phyloP scores from a whole-genome alignment of 2,888 invertebrate species.

The Tanypteryx hageni region DNA sequence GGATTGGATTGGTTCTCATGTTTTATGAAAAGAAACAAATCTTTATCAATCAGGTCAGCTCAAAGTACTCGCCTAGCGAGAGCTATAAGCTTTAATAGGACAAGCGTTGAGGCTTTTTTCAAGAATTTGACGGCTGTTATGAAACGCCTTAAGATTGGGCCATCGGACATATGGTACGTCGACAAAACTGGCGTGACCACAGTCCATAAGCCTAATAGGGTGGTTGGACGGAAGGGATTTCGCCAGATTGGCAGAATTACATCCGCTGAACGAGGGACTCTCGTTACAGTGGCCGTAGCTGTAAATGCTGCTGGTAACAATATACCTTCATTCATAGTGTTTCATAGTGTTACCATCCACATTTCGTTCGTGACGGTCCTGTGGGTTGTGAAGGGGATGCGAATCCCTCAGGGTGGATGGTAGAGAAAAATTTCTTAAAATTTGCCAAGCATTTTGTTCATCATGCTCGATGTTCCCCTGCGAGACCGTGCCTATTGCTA shows the following conservation, averaged over 20 bases:
- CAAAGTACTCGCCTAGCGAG: conserved; percentile 69
- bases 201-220: conserved; percentile 72
- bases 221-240: conserved; percentile 72
- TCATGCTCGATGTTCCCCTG: background rate
- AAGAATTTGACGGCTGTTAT: conserved; percentile 69
- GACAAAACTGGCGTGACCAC: conserved; percentile 74
- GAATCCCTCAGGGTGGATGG: conserved; percentile 14
- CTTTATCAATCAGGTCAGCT: conserved; percentile 68
- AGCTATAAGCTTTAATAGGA: conserved; percentile 67
- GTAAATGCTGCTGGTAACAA: conserved; percentile 72
- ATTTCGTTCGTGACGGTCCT: conserved; percentile 72
- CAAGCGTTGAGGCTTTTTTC: conserved; percentile 65
- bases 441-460: background rate
- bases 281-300: conserved; percentile 71
- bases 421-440: background rate
- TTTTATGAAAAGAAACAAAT: conserved; percentile 67
- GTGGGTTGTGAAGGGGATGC: conserved; percentile 71
- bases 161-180: conserved; percentile 73
- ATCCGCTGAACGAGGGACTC: conserved; percentile 72
- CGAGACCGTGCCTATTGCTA: background rate
- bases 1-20: conserved; percentile 67
- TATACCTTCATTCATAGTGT: conserved; percentile 73
- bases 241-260: conserved; percentile 73
- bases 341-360: conserved; percentile 72
- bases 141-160: conserved; percentile 69